Percentiles rank a stretch among this genome's conserved stretches.
Conservation (phyloP, 2,113 vertebrate genomes). For the Phalacrocorax aristotelis region DNA sequence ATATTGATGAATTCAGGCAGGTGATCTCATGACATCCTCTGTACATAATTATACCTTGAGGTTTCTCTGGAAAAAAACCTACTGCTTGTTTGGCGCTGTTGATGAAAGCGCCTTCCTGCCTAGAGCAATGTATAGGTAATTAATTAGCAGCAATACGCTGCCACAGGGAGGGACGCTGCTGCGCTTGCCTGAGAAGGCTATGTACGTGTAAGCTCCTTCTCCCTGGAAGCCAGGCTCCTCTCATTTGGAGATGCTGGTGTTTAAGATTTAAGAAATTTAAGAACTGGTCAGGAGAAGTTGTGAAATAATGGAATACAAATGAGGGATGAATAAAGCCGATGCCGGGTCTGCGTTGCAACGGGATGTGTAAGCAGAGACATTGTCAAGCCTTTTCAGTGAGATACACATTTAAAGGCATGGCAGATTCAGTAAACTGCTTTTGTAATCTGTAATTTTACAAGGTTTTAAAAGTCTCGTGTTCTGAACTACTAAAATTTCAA, state of each 20-base stretch:
- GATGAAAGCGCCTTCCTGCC: not conserved
- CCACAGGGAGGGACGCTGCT: not conserved
- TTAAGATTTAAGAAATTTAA: not conserved
- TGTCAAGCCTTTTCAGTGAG: not conserved
- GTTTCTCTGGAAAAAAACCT: constrained; percentile 16
- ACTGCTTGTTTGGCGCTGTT: not conserved
- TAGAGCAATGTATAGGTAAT: not conserved
- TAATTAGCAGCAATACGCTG: not conserved
- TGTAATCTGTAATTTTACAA: not conserved
- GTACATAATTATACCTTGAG: not conserved
- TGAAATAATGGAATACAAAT: not conserved
- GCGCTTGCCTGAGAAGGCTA: not conserved
- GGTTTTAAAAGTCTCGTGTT: not conserved
- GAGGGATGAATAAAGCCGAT: not conserved
- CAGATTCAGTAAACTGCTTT: not conserved
- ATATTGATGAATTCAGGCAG: not conserved
- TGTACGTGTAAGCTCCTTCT: not conserved
- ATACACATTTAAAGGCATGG: not conserved
- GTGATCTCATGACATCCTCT: not conserved
- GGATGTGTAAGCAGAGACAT: not conserved
- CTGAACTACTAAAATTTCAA: not conserved
- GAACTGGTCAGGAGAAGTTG: not conserved
- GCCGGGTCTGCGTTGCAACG: not conserved
- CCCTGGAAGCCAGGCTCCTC: not conserved
- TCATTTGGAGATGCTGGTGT: not conserved